Base-by-base conservation (phyloP, 2,113 vertebrate species). In the Crocuta crocuta region DNA sequence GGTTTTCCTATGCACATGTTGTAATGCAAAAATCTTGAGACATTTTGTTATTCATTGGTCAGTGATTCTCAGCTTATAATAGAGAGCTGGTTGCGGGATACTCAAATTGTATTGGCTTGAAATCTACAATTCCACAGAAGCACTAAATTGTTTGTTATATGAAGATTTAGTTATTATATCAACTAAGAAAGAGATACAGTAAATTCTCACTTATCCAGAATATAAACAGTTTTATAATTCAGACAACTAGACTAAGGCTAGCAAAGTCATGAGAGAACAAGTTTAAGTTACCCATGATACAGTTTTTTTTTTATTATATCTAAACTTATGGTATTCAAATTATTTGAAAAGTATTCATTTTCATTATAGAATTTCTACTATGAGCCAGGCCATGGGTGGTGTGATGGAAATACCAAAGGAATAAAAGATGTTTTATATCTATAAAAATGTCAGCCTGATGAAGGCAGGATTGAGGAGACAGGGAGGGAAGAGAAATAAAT, bases 261-360 rank as follows among this genome's bases (percentile, higher is more conserved):
- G 58, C 10, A 71, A 96, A 91, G 85, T 55, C 23, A 70, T 4
- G 86, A 96, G 43, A 74, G 90, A 97, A 9, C 2, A 96, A 94
- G 17, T 50, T 71, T 81, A 58, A 94, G 28, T 85, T 86, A 68
- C 83, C 21, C 1, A 81, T 86, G 16, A 84, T 83, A 76, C 10
- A 50, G 15, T 63, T 78, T 92, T 39, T 39, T 35, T 35, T 70
- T 65, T 53, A 83, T 68, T 93, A 58, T 82, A n/a, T 35, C 53
- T 86, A 39, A 71, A 88, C 76, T 91, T 89, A 71, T 31, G 17
- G 0, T 85, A 61, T 63, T 93, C 50, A 94, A 53, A 78, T 48
- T 61, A 68, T 68, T 90, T 89, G 61, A 53, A 80, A 95, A 82
- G 45, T 48, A 65, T 82, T 96, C 23, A 71, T 81, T 73, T 88